phyloP scores from a whole-genome alignment of 2,113 vertebrate genomes.

The Antigone vipio region DNA sequence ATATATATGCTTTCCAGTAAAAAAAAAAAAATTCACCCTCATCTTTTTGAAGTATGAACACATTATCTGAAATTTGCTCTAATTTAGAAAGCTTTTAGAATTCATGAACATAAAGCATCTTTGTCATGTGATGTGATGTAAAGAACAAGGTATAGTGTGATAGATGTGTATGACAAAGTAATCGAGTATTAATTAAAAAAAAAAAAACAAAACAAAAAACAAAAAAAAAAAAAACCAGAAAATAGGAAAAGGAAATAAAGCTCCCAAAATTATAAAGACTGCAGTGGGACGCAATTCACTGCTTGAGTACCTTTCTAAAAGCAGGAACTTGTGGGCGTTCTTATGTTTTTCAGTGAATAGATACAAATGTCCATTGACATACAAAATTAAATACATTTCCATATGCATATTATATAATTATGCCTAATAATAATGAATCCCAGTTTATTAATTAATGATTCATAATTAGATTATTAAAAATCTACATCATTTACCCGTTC shows the following conservation, averaged over 20 bases:
- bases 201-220: neutral
- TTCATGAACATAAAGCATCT: constrained; percentile 15
- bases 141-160: neutral
- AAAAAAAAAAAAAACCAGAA: neutral
- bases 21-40: neutral
- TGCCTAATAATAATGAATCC: neutral
- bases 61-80: constrained; percentile 6
- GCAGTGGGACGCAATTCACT: neutral
- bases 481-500: neutral
- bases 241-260: neutral
- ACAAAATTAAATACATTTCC: neutral
- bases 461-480: neutral
- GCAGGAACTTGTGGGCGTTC: neutral
- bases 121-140: neutral
- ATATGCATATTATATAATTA: neutral
- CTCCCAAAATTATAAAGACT: neutral
- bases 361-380: neutral
- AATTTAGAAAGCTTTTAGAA: constrained; percentile 38
- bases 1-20: neutral
- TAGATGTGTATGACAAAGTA: neutral
- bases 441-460: neutral
- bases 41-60: neutral
- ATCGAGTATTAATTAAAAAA: neutral
- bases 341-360: constrained; percentile 2
- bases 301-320: neutral